Evolutionary conservation across 2,888 invertebrate genomes (phyloP).

Genomic region (Eilema depressum): DNA sequence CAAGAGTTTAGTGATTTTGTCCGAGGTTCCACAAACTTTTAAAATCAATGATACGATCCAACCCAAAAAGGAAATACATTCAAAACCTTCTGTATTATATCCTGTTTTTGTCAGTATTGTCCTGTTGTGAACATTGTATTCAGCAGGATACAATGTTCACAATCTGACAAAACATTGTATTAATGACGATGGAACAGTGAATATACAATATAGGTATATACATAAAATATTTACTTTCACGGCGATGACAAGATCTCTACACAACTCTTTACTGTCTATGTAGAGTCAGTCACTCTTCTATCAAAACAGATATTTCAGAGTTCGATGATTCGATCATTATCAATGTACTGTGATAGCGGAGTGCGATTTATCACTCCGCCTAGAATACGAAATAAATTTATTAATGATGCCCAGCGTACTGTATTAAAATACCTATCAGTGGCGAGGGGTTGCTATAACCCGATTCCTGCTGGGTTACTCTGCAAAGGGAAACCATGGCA

Average conservation of each 20-base stretch:
- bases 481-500: too few relatives aligned
- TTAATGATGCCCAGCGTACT: background rate
- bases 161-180: background rate
- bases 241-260: background rate
- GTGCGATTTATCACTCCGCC: background rate
- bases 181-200: background rate
- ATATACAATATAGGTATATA: too few relatives aligned
- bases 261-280: background rate
- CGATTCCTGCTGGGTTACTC: too few relatives aligned
- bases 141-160: background rate
- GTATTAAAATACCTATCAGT: too few relatives aligned
- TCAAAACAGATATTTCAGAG: background rate
- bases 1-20: background rate
- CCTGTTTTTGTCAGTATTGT: too few relatives aligned
- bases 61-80: background rate
- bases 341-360: conserved; percentile 4
- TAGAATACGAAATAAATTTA: background rate
- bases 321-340: background rate
- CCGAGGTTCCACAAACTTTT: background rate
- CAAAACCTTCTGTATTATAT: background rate
- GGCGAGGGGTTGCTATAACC: too few relatives aligned
- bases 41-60: background rate
- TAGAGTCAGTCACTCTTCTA: background rate
- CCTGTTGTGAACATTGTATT: background rate
- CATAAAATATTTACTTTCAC: background rate